Base-by-base conservation (phyloP, 2,113 vertebrate genomes). In the Illadopsis cleaveri region DNA sequence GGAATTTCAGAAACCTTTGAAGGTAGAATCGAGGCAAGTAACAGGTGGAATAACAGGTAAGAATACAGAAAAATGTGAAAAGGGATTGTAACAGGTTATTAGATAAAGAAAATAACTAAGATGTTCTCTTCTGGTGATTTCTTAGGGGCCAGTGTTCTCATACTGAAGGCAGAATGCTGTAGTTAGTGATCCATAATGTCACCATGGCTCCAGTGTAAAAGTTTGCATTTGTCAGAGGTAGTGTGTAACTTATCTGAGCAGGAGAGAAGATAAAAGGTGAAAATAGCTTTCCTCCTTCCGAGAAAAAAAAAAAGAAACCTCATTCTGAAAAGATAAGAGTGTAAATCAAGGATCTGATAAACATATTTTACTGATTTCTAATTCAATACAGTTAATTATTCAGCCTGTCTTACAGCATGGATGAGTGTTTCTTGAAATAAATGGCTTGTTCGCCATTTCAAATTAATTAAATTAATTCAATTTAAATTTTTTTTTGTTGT, bases 251-350 rank as follows among this genome's bases (percentile, higher is more conserved):
- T 28, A 2, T 37, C 53, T 85, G 33, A 87, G 40, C 10, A 45
- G 40, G 35, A 35, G 37, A 48, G 37, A 42, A 68, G 16, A 5
- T 54, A 57, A 85, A 76, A 68, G 5, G 15, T 62, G 4, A 30
- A 80, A 65, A 50, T n/a, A 17, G 1, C 11, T 51, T 28, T 64
- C 5, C 8, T 28, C 1, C 2, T 57, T 44, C 24, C 3, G 1
- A 19, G 8, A 3, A 3, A 37, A 68, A 57, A 62, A 47, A 70
- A 70, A 47, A 62, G 10, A 57, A 84, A n/a, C 38, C 8, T 42
- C 21, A 13, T 9, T 53, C 9, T 79, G 35, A 68, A 75, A 66
- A 70, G 15, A 27, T 2, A 40, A 37, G n/a, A 77, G 30, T 45
- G 30, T 54, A 76, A 54, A 25, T 65, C 31, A 45, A 61, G 22